Percentiles rank a stretch among this genome's conserved stretches.
These are phyloP conservation scores for Bombycilla garrulus DNA, from an alignment of 2,113 vertebrate species.

Conservation along the genomic window DNA sequence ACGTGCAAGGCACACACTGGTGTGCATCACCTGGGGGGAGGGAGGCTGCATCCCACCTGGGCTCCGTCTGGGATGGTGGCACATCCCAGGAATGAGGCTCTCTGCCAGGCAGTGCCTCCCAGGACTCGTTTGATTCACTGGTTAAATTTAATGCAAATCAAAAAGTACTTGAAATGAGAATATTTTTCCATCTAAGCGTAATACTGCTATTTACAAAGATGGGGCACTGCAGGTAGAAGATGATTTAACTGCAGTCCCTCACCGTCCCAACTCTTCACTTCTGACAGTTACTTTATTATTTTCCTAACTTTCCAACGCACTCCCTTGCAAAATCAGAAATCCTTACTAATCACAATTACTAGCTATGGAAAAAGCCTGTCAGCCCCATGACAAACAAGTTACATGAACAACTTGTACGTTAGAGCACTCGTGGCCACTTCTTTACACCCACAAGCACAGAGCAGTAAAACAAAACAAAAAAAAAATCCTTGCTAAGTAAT, in stretches of 20 bases:
- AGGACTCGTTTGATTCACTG: rapidly evolving
- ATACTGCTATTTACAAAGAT: rapidly evolving
- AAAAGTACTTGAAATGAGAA: not conserved
- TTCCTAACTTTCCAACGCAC: not conserved
- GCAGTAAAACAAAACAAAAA: not conserved
- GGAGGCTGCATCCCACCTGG: not conserved
- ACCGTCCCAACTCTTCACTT: not conserved
- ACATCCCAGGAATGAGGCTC: rapidly evolving
- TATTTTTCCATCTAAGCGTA: not conserved
- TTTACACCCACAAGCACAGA: not conserved
- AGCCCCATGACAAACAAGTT: not conserved
- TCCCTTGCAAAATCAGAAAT: not conserved
- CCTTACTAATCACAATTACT: not conserved
- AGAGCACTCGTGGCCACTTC: not conserved
- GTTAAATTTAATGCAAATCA: not conserved
- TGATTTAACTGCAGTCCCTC: not conserved
- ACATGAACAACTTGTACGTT: not conserved
- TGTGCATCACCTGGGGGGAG: not conserved
- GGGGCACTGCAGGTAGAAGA: not conserved
- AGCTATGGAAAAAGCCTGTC: not conserved
- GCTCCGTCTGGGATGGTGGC: not conserved
- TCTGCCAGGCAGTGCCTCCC: not conserved
- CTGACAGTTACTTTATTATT: not conserved
- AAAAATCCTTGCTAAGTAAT: not conserved
- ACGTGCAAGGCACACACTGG: rapidly evolving